Evolutionary conservation across 2,113 vertebrate genomes (phyloP), one percentile per base, ranked within the genome.

Genomic region (Girardinichthys multiradiatus): DNA sequence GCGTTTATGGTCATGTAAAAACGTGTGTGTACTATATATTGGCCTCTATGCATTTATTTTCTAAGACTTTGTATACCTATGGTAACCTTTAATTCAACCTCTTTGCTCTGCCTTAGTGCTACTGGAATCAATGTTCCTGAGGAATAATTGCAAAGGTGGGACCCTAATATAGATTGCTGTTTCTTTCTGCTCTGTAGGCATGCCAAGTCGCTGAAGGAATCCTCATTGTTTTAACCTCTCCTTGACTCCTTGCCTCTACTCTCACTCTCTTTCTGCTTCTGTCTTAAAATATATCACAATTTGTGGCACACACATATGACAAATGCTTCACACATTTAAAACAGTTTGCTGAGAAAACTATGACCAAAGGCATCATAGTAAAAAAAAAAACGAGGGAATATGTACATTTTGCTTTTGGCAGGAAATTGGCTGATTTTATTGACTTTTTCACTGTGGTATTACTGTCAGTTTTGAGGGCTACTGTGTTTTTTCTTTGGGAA

Each of bases 51-150:
- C 21, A 30, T 9, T 61, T 61, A 4, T 64, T 45, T 30, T 48
- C 15, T 30, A 30, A 63, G 77, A 81, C 83, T 57, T 42, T 75
- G 76, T 78, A 70, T 84, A 80, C 88, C 35, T 48, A 54, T 60
- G 11, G 27, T 77, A 86, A 87, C 91, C 85, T 91, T 90, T 89
- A 90, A 90, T 91, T 92, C 87, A 89, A 76, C 70, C 64, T 84
- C 79, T 79, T 77, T 78, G 68, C 64, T 76, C 71, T 69, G 61
- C 82, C 63, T 66, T 51, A 72, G 68, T 80, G 59, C 78, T 72
- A 79, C 84, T 78, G 72, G 77, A 91, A 87, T 90, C 81, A 70
- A 72, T 90, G 79, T 69, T 80, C 86, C 83, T 59, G 39, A 82
- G 72, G 80, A 85, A 88, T 89, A 89, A 91, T 91, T 92, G 83